Percentiles rank a stretch among this genome's conserved stretches.
phyloP scores from a whole-genome alignment of 1,140 invertebrate genomes.

The Neodiprion fabricii region DNA sequence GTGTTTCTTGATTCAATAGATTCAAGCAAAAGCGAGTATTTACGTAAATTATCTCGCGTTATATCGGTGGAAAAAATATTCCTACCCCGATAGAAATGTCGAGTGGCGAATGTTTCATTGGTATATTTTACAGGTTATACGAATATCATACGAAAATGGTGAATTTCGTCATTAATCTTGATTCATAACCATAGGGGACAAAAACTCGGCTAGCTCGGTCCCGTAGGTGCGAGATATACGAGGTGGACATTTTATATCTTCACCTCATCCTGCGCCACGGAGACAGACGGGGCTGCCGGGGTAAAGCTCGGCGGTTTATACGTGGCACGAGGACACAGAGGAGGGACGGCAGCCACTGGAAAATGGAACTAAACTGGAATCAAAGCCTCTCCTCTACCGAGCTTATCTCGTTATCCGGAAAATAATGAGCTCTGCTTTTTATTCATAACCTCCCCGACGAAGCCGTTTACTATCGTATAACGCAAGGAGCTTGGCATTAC shows the following conservation, averaged over 20 bases:
- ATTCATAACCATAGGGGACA: neutral
- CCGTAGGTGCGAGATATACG: neutral
- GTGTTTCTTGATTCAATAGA: too few relatives aligned
- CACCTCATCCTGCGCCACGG: neutral
- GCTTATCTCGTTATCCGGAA: slow-evolving; percentile 2
- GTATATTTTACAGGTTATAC: too few relatives aligned
- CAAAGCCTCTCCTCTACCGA: neutral
- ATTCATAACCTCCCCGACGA: neutral
- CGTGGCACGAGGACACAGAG: neutral
- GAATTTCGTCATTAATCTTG: neutral
- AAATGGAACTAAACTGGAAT: slow-evolving; percentile 6
- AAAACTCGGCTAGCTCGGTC: neutral
- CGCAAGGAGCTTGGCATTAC: neutral
- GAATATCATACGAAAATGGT: too few relatives aligned
- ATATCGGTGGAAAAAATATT: too few relatives aligned
- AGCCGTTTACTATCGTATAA: neutral
- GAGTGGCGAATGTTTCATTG: too few relatives aligned
- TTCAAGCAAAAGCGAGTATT: too few relatives aligned
- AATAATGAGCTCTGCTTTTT: slow-evolving; percentile 5
- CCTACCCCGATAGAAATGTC: too few relatives aligned
- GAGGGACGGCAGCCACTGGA: neutral
- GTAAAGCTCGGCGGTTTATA: neutral
- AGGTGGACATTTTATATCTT: neutral
- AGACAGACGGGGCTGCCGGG: neutral
- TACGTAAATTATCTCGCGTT: too few relatives aligned